These are phyloP conservation scores for Eilema griseolum DNA, from an alignment of 2,888 invertebrate species.

Conservation along the genomic window DNA sequence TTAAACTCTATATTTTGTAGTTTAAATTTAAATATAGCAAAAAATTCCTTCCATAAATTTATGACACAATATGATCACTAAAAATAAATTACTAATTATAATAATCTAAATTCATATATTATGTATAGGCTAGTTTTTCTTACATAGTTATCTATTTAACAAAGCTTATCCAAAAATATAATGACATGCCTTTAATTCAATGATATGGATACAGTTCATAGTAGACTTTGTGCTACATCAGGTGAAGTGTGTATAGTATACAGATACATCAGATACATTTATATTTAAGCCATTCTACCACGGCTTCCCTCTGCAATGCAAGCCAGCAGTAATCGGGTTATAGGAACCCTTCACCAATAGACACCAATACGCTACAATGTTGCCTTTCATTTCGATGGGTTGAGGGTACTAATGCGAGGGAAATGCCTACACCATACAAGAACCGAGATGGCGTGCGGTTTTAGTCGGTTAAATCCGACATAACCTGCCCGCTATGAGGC, in stretches of 20 bases:
- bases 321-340: too few relatives aligned
- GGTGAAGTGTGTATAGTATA: too few relatives aligned
- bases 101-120: not conserved
- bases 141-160: not conserved
- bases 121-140: not conserved
- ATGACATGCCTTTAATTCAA: not conserved
- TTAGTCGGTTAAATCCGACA: too few relatives aligned
- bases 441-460: too few relatives aligned
- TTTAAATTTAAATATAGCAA: not conserved
- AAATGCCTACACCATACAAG: not conserved
- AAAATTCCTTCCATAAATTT: not conserved
- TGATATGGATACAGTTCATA: constrained; percentile 11
- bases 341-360: too few relatives aligned
- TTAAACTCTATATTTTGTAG: not conserved
- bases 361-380: too few relatives aligned
- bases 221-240: constrained; percentile 1
- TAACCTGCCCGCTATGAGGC: too few relatives aligned
- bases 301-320: too few relatives aligned
- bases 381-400: too few relatives aligned
- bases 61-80: not conserved
- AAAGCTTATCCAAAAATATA: constrained; percentile 5
- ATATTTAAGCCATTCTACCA: too few relatives aligned
- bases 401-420: too few relatives aligned
- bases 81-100: not conserved
- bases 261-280: too few relatives aligned